Evolutionary conservation across 2,797 vertebrate genomes (phyloP), one percentile per base, ranked within the genome.

Genomic region (Buphagus erythrorhynchus): DNA sequence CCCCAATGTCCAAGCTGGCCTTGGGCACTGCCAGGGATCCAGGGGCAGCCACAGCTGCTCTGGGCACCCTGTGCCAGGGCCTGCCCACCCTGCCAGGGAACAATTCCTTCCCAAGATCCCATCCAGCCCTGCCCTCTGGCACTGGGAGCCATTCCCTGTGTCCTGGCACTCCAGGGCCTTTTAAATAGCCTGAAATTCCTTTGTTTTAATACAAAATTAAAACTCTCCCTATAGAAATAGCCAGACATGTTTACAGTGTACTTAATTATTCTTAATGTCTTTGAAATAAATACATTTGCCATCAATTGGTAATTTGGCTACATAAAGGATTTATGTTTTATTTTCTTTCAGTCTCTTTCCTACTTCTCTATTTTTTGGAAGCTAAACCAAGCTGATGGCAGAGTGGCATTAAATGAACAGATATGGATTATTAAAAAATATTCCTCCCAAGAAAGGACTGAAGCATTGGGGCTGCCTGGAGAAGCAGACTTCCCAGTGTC

Each of bases 21-120:
- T 76, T 43, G 49, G 63, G 0, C 78, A 62, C 63, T 69, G 14
- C 48, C 71, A 81, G 54, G 69, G 54, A 61, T 61, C 25, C 68
- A 83, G 86, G 61, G 46, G 46, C 76, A 88, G 86, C 76, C 76
- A 2, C 68, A 74, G 54, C 68, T 74, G 8, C 68, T 46, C 86
- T 88, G 76, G 54, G 38, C 33, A 80, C 11, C 52, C 68, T 59
- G 61, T 13, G 61, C 76, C 68, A 81, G 76, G 43, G 21, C 54
- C 68, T 80, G 6, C 21, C 33, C 54, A 54, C 61, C 31, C 61
- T 67, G 0, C 2, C 35, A 74, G 69, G 25, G 31, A 67, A n/a
- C 5, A 38, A 81, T 62, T 69, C 19, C 49, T 49, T 1, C 8
- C 71, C 5, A 33, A 6, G 0, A 18, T 20, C 63, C 7, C 8